These are phyloP conservation scores for Sebastes wilsoni DNA, from an alignment of 2,797 vertebrate genomes.

Conservation along the genomic window DNA sequence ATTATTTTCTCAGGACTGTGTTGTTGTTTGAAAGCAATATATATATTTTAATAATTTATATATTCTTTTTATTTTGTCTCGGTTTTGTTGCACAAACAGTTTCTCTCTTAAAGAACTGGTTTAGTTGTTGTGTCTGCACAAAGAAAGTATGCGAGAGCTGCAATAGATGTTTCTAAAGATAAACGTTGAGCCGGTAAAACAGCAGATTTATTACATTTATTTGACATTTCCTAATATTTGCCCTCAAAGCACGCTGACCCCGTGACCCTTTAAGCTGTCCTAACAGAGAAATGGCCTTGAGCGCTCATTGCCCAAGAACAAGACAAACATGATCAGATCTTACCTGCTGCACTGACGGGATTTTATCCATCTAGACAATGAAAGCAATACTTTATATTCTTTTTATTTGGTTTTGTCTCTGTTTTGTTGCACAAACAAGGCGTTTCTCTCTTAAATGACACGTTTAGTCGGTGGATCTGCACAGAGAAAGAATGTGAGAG, in stretches of 20 bases:
- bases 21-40: neutral
- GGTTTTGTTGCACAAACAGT: neutral
- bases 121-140: neutral
- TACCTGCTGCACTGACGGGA: constrained; percentile 7
- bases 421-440: neutral
- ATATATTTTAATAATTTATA: too few species aligned
- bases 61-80: neutral
- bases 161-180: neutral
- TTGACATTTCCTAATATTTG: neutral
- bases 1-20: neutral
- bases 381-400: too few species aligned
- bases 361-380: neutral
- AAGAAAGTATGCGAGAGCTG: neutral
- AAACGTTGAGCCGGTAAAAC: neutral
- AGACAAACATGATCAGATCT: neutral
- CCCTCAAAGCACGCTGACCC: neutral
- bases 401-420: neutral
- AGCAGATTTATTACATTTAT: neutral
- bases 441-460: neutral
- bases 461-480: neutral
- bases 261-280: neutral
- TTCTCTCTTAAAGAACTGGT: neutral
- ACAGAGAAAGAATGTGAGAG: neutral
- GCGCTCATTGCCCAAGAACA: neutral
- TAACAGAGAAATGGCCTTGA: neutral